phyloP scores from a whole-genome alignment of 1,140 invertebrate genomes.

The Eurosta solidaginis region DNA sequence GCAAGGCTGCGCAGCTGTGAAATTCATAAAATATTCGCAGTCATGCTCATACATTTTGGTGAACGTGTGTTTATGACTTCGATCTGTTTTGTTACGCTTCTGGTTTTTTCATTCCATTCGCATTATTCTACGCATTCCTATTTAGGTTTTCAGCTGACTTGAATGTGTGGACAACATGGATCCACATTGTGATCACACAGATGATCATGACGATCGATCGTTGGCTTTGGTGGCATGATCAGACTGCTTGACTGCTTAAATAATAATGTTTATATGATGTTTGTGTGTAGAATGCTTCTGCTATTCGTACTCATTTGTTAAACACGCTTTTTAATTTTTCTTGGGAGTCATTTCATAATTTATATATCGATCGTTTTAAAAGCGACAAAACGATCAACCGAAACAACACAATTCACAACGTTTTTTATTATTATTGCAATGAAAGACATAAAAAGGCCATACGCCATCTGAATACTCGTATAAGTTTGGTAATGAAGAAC shows the following conservation, averaged over 20 bases:
- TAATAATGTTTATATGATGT: too few relatives aligned
- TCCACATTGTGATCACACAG: background rate
- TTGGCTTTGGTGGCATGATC: background rate
- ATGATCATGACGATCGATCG: background rate
- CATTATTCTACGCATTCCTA: slow-evolving; percentile 17
- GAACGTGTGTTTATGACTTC: slow-evolving; percentile 34
- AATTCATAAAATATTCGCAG: slow-evolving; percentile 6
- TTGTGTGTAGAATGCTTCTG: too few relatives aligned
- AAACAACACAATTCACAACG: slow-evolving; percentile 1
- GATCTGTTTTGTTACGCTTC: slow-evolving; percentile 57
- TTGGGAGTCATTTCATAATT: background rate
- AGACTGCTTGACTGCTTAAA: slow-evolving; percentile 18
- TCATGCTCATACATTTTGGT: background rate
- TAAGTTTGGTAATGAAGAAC: background rate
- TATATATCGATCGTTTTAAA: slow-evolving; percentile 17
- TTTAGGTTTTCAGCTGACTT: background rate
- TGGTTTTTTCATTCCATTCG: slow-evolving; percentile 47
- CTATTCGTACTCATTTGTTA: slow-evolving; percentile 18
- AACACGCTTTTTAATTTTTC: background rate
- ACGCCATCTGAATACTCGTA: background rate
- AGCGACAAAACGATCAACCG: slow-evolving; percentile 17
- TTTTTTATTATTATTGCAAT: slow-evolving; percentile 25
- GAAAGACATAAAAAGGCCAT: slow-evolving; percentile 21
- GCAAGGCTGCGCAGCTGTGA: background rate
- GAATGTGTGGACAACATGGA: background rate